Base-by-base conservation (phyloP, 2,797 vertebrate species). In the Microctenopoma stevenorrisi region DNA sequence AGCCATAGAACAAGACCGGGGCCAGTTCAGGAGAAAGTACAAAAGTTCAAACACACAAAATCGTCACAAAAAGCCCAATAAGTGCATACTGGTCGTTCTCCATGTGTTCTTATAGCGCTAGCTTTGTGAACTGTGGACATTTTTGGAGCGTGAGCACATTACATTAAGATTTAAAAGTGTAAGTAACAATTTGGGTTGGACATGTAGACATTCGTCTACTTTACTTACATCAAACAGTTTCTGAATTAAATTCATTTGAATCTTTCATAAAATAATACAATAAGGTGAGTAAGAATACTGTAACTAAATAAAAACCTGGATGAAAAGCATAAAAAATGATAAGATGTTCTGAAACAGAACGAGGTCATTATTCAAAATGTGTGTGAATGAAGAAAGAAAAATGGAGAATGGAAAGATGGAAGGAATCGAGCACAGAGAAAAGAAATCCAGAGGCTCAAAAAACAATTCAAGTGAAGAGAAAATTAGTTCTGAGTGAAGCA, bases 11-110 rank as follows among this genome's bases (percentile, higher is more conserved):
- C 65, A 76, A 74, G 66, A 58, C 55, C 46, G 68, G 1, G 3
- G 71, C 72, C 74, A 48, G 77, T 62, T 78, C 72, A 81, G 64
- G 64, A 28, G 35, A 47, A 64, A 74, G 79, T 42, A 78, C 71
- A 70, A 83, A 71, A 69, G 86, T 86, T 88, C 86, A 85, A 49
- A 52, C 68, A 58, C 43, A 38, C 57, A 72, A 63, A 72, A 68
- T 40, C 26, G 57, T 50, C 16, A 0, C 44, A 71, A 8, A 46
- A 33, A 28, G 7, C n/a, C 18, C 25, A 35, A 37, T 65, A 47
- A 25, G 56, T 46, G 15, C 40, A 7, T 7, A 35, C 18, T 40
- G 44, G 25, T 14, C 40, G n/a, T 15, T 14, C 8, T 38, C 49
- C 49, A 50, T 12, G 35, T 56, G 37, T 68, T 30, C 5, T 35